Conservation (phyloP, 2,797 vertebrate species). For the Sebastes diaconus region DNA sequence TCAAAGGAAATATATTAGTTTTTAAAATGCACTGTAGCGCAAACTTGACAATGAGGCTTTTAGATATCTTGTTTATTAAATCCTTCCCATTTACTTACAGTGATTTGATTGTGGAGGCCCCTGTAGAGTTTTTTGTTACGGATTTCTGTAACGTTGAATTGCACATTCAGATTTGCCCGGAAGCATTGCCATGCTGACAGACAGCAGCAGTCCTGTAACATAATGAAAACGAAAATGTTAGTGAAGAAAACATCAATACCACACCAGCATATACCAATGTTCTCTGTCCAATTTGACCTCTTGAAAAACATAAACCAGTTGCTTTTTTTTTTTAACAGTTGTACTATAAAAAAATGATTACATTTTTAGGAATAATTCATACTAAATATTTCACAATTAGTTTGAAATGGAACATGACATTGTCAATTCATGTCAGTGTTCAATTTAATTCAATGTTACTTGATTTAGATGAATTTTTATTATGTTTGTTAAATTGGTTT, state of each 20-base stretch:
- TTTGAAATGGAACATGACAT: neutral
- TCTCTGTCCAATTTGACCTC: neutral
- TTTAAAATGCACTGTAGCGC: neutral
- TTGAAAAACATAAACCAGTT: neutral
- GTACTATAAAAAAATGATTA: neutral
- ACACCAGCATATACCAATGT: neutral
- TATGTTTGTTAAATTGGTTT: neutral
- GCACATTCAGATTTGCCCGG: neutral
- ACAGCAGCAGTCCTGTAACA: slow-evolving; percentile 71
- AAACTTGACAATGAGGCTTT: neutral
- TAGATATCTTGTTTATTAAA: neutral
- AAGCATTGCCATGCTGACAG: slow-evolving; percentile 71
- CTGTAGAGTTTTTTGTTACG: slow-evolving; percentile 8
- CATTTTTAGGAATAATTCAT: neutral
- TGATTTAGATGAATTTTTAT: neutral
- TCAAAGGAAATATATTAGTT: neutral
- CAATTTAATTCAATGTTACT: neutral
- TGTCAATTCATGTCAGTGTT: neutral
- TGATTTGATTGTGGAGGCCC: neutral
- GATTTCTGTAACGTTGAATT: neutral
- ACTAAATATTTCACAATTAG: neutral
- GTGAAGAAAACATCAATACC: neutral
- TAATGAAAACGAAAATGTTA: neutral
- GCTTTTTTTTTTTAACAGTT: neutral
- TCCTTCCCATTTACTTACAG: slow-evolving; percentile 64